A percentile compares a stretch with the other conserved stretches of the same genome.
Evolutionary conservation across 2,113 vertebrate genomes (phyloP).

Genomic region (Cinclus mexicanus): DNA sequence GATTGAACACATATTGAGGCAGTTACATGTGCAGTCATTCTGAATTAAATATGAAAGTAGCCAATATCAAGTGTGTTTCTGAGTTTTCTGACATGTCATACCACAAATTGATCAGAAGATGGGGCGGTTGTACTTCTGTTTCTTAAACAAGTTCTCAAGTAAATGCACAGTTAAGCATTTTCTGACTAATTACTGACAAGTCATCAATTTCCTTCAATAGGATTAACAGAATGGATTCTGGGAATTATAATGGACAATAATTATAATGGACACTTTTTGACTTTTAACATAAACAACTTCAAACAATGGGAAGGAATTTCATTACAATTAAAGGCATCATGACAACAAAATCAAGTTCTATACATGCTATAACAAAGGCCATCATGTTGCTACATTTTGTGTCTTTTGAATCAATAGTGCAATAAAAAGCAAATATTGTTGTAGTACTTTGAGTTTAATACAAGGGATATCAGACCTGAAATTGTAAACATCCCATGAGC

Average conservation of each 20-base stretch:
- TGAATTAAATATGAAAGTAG: not conserved
- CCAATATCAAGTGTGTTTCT: not conserved
- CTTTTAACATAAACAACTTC: not conserved
- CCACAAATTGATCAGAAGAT: conserved; percentile 1
- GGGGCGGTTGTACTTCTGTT: not conserved
- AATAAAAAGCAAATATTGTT: not conserved
- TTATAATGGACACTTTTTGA: not conserved
- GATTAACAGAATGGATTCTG: not conserved
- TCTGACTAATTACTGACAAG: not conserved
- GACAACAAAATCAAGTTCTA: not conserved
- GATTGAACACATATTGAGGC: not conserved
- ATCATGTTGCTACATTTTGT: not conserved
- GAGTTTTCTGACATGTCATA: not conserved
- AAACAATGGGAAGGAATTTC: not conserved
- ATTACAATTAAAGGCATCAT: not conserved
- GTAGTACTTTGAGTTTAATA: not conserved
- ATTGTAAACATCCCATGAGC: not conserved
- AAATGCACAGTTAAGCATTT: not conserved
- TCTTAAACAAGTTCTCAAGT: not conserved
- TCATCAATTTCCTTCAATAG: not conserved
- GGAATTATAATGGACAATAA: not conserved
- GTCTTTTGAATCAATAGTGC: not conserved
- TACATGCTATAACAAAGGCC: not conserved
- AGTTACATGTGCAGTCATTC: not conserved
- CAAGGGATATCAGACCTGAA: not conserved